Evolutionary conservation across 2,888 invertebrate species (phyloP), one percentile per base, ranked within the genome.

Genomic region (Furcula furcula): DNA sequence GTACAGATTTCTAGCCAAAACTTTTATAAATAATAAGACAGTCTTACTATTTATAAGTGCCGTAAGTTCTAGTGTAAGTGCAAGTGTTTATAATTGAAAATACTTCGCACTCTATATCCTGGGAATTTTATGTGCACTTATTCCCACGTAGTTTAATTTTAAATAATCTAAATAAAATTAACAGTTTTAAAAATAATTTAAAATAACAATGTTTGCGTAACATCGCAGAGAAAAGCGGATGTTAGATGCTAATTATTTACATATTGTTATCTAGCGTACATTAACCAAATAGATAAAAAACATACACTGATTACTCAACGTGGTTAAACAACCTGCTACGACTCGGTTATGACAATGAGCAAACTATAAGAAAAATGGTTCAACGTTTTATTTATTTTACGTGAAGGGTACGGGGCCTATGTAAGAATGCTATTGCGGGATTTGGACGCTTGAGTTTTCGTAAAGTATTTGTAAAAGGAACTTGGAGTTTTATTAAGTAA

Each of bases 221-320:
- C 22, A 22, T 7, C 2, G 23, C 14, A 13, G 14, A 23, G 42
- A 20, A 49, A 52, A 49, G 35, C 43, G 43, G 53, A 49, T 43
- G 35, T 36, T 21, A 23, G 26, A 15, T 31, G 35, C n/a, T 34
- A 32, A 43, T 31, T 39, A 36, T 40, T 42, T 43, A 35, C 34
- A 2, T 25, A 15, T 39, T 39, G 33, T 29, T 37, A 50, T 53
- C 48, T 12, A 19, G 4, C 29, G 7, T 20, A 33, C 14, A 34
- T 46, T 34, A 36, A 21, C 28, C 23, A 31, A 39, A 42, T 29
- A 36, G 51, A 49, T 47, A 48, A 36, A n/a, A n/a, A n/a, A n/a
- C n/a, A n/a, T 7, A 29, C 14, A 26, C 11, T 28, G 28, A 28
- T 28, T 28, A 32, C 32, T 29, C 22, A 36, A 18, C 20, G 10